Evolutionary conservation across 1,140 invertebrate genomes (phyloP).

Genomic region (Neodiprion lecontei): DNA sequence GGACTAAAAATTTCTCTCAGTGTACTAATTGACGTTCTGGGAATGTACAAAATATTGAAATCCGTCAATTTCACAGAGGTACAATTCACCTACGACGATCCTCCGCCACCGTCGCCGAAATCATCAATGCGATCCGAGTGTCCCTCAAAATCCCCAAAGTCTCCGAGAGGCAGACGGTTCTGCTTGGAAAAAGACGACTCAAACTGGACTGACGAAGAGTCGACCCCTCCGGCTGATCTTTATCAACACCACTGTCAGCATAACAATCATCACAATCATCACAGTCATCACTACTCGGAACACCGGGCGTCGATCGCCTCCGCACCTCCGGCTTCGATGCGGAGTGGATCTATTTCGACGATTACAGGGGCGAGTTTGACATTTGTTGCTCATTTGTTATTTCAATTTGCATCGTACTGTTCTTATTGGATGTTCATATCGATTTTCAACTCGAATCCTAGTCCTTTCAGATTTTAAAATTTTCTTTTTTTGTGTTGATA

Average conservation of each 20-base stretch:
- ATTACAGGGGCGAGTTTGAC: slow-evolving; percentile 36
- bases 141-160: not conserved
- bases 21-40: no score
- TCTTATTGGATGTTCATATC: not conserved
- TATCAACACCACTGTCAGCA: slow-evolving; percentile 18
- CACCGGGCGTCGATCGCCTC: slow-evolving; percentile 47
- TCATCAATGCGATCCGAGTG: slow-evolving; percentile 21
- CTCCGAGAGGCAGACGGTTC: slow-evolving; percentile 17
- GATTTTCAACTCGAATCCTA: no score
- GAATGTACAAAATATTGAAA: no score
- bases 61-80: slow-evolving; percentile 30
- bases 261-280: slow-evolving; percentile 23
- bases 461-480: not conserved
- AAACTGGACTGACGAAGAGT: slow-evolving; percentile 34
- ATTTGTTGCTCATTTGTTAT: not conserved
- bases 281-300: slow-evolving; percentile 24
- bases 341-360: slow-evolving; percentile 47
- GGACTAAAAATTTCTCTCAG: no score
- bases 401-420: not conserved
- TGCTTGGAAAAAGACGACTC: slow-evolving; percentile 33
- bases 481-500: not conserved
- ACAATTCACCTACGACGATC: slow-evolving; percentile 45
- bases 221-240: slow-evolving; percentile 18
- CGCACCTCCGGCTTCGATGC: slow-evolving; percentile 34
- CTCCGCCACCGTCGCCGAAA: slow-evolving; percentile 29